Evolutionary conservation across 2,113 vertebrate genomes (phyloP).

Genomic region (Hydropotes inermis): DNA sequence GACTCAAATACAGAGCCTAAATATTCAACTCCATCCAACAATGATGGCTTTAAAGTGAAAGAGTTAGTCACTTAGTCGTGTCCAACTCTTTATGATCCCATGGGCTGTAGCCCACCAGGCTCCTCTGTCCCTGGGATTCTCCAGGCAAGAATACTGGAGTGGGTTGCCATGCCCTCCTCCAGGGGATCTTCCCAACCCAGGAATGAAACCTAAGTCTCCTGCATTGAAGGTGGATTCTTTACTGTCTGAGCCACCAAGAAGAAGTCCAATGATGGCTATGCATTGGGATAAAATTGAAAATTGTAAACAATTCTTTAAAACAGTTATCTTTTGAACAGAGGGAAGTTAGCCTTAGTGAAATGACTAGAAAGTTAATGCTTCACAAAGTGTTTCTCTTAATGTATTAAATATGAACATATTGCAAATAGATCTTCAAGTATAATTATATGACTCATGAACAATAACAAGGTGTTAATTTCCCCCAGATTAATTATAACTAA

Average conservation of each 20-base stretch:
- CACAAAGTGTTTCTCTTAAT: neutral
- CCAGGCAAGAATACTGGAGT: neutral
- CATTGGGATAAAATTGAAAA: neutral
- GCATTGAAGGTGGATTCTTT: neutral
- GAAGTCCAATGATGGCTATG: neutral
- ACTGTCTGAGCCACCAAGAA: neutral
- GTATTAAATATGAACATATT: conserved; percentile 5
- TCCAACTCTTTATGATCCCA: neutral
- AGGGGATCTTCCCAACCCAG: neutral
- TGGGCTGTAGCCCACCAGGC: neutral
- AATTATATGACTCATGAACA: conserved; percentile 37
- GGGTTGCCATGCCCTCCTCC: neutral
- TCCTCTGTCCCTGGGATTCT: neutral
- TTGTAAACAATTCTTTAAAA: neutral
- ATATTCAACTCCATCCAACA: neutral
- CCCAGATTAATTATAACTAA: conserved; percentile 37
- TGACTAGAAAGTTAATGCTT: neutral
- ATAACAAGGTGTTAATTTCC: neutral
- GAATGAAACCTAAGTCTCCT: neutral
- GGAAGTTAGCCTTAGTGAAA: neutral
- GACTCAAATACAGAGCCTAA: neutral
- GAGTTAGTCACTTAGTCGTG: neutral
- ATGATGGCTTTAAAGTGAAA: neutral
- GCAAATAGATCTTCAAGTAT: neutral
- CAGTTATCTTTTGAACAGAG: neutral